Conservation (phyloP, 2,113 vertebrate genomes). For the Pseudorectes ferrugineus region DNA sequence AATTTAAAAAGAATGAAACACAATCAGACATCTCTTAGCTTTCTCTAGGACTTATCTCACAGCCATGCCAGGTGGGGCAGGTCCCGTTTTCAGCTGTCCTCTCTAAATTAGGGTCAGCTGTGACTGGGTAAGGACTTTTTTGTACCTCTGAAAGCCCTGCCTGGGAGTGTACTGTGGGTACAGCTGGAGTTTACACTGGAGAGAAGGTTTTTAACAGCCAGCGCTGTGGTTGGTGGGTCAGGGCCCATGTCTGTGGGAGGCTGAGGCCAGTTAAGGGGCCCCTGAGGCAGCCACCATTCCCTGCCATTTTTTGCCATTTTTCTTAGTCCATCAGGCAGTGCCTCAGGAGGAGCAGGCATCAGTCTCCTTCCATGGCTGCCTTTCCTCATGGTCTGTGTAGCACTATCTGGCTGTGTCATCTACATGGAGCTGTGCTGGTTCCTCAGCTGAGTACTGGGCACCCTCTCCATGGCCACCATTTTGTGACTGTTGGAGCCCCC, state of each 20-base stretch:
- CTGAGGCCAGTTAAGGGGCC: no score
- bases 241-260: not conserved
- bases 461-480: accelerated
- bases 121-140: not conserved
- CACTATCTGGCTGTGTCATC: accelerated
- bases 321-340: not conserved
- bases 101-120: not conserved
- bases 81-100: not conserved
- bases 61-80: no score
- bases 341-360: accelerated
- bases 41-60: not conserved
- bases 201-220: accelerated
- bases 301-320: not conserved
- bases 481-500: not conserved
- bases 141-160: not conserved
- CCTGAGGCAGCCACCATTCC: accelerated
- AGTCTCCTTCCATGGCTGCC: accelerated
- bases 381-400: accelerated
- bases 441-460: accelerated
- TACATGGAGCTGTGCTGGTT: accelerated
- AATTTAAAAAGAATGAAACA: not conserved
- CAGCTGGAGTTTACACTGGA: accelerated
- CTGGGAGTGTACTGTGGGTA: accelerated
- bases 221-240: not conserved
- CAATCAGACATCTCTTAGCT: not conserved